Evolutionary conservation across 1,140 invertebrate species (phyloP).

Genomic region (Orius insidiosus): DNA sequence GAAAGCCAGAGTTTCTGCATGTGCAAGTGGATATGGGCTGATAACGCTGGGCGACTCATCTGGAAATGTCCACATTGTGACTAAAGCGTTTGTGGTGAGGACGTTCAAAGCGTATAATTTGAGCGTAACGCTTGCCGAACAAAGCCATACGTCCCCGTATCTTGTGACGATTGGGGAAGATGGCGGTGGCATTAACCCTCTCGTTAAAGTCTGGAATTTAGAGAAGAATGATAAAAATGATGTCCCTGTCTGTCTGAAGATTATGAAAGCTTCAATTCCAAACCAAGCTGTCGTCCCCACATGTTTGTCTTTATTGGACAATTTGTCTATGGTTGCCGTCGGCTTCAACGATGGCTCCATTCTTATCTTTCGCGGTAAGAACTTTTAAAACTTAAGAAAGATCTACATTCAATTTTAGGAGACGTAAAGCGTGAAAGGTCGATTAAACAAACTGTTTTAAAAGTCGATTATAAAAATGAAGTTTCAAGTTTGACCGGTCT

Average conservation of each 20-base stretch:
- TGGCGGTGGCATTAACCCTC: conserved; percentile 58
- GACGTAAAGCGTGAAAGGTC: conserved; percentile 57
- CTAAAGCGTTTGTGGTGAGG: conserved; percentile 50
- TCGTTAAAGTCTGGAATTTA: conserved; percentile 83
- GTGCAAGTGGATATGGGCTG: conserved; percentile 65
- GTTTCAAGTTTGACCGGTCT: conserved; percentile 50
- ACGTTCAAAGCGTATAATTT: conserved; percentile 66
- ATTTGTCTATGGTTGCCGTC: conserved; percentile 64
- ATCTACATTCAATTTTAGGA: conserved; percentile 31
- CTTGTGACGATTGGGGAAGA: conserved; percentile 74
- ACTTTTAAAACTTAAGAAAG: neutral
- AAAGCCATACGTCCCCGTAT: conserved; percentile 64
- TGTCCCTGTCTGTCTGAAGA: conserved; percentile 50
- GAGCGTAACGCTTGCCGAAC: conserved; percentile 48
- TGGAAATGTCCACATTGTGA: conserved; percentile 61
- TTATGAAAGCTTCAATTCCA: conserved; percentile 48
- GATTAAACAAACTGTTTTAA: conserved; percentile 58
- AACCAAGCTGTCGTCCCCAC: conserved; percentile 45
- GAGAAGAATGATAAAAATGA: conserved; percentile 42
- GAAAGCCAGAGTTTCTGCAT: conserved; percentile 53
- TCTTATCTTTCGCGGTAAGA: conserved; percentile 56
- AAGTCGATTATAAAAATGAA: conserved; percentile 25
- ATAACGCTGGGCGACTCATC: conserved; percentile 65
- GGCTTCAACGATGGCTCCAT: conserved; percentile 77
- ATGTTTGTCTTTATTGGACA: conserved; percentile 64